Base-by-base conservation (phyloP, 2,113 vertebrate genomes). In the Maccullochella peelii region DNA sequence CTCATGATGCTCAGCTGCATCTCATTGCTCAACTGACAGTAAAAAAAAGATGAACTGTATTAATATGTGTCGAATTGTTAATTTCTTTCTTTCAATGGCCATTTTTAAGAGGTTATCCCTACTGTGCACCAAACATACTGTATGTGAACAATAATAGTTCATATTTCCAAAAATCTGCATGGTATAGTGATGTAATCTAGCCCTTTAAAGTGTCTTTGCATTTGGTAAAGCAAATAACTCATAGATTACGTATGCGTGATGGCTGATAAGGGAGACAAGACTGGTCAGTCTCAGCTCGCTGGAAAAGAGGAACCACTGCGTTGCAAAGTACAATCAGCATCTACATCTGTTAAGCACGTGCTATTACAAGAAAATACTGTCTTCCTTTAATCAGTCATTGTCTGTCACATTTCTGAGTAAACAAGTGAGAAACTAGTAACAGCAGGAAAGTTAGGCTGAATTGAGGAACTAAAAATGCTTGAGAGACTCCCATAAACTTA, bases 1-100 rank as follows among this genome's bases (percentile, higher is more conserved):
- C 91, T 95, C 95, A 96, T 94, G 79, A 95, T 88, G 74, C 83
- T 94, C 72, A 96, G 92, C 88, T 96, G 95, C 95, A 93, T 95
- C 88, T 95, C 95, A 36, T 96, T 96, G 88, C 90, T 96, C 84
- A 96, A 86, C 95, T 96, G 84, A 47, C 16, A 1, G 58, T 25
- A n/a, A 23, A 62, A 14, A 14, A 16, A 14, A 40, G 5, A 66
- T 25, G 4, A 8, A 42, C 6, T 12, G 16, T 21, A 68, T 10
- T 10, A 62, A 36, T 4, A 20, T 1, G 14, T 15, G 63, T n/a
- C 16, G 58, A 33, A 33, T 7, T 59, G 11, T 15, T n/a, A 12
- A 9, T 23, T 59, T 33, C 2, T 30, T 47, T 33, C 2, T 58
- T 10, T 75, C 52, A 38, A 15, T 54, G 68, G 8, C 12, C 14